These are phyloP conservation scores for Pagetopsis macropterus DNA, from an alignment of 2,797 vertebrate species.

Conservation along the genomic window DNA sequence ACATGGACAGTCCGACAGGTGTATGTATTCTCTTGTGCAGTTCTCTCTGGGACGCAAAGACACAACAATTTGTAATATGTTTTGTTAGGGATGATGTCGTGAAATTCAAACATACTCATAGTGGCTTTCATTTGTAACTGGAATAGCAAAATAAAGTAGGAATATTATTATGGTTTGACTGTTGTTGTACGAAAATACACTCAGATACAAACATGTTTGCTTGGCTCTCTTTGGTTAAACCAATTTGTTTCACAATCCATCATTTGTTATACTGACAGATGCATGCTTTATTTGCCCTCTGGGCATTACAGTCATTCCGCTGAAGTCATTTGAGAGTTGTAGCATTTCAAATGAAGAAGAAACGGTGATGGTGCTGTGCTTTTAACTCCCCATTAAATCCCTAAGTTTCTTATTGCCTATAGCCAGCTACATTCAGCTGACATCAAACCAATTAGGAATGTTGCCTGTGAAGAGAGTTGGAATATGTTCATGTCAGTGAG, in stretches of 20 bases:
- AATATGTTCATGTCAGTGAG: neutral
- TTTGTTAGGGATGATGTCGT: neutral
- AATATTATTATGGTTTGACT: no score
- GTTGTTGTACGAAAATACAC: neutral
- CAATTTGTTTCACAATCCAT: slow-evolving; percentile 15
- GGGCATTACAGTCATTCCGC: slow-evolving; percentile 3
- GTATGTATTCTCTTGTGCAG: neutral
- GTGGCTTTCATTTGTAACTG: no score
- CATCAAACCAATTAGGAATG: slow-evolving; percentile 51
- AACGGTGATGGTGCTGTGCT: slow-evolving; percentile 6
- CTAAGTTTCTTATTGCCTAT: slow-evolving; percentile 24
- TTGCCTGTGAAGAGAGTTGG: slow-evolving; percentile 15
- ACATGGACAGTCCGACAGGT: neutral
- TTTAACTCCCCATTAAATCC: slow-evolving; percentile 34
- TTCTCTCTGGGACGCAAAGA: neutral
- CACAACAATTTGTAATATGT: no score
- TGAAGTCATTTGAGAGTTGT: slow-evolving; percentile 11
- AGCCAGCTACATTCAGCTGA: slow-evolving; percentile 39
- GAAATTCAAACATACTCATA: no score
- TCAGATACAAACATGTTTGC: neutral
- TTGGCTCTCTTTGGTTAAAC: slow-evolving; percentile 1
- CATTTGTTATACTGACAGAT: slow-evolving; percentile 2
- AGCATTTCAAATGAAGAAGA: slow-evolving; percentile 18
- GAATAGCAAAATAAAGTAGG: no score
- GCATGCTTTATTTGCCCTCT: slow-evolving; percentile 8